Evolutionary conservation across 2,888 invertebrate species (phyloP), one percentile per base, ranked within the genome.

Genomic region (Sussaba pulchella): DNA sequence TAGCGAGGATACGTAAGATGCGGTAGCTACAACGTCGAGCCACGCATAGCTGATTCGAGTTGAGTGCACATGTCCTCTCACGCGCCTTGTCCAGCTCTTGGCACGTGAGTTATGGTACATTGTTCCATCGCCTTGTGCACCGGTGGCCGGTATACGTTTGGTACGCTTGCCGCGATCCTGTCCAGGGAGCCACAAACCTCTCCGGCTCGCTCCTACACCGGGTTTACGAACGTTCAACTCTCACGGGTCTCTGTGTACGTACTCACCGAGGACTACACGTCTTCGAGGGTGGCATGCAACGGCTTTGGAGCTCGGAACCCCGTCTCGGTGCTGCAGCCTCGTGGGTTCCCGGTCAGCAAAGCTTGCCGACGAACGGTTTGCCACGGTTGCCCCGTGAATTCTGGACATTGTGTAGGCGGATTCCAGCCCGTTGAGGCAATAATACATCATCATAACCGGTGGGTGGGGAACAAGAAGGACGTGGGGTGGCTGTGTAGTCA

Each of bases 91-190:
- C 59, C 73, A n/a, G 24, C 12, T 9, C 74, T 52, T 61, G 74
- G 78, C 74, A 64, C 63, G 85, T 87, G 87, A 89, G 83, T 89
- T 89, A 88, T 87, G 85, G 87, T 78, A 87, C 88, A 88, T 89
- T 89, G 88, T 89, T 88, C 85, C 84, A 83, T 84, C 84, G 78
- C 84, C 80, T 77, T 83, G 69, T 78, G 78, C 78, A 74, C 71
- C n/a, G 14, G 54, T 67, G 63, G 31, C 41, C 76, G 47, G 43
- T 39, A 52, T 80, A 72, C 76, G 67, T 80, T 71, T 67, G 71
- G 66, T 72, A 45, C 61, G 59, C 59, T 63, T 59, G 45, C 59
- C 63, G 70, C 50, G 63, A 69, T 41, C 78, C 83, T 83, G 82
- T 83, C 85, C 83, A 83, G 84, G 84, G 82, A 85, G 84, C 83